Evolutionary conservation across 1,140 invertebrate genomes (phyloP).

Genomic region (Trachymyrmex cornetzi): DNA sequence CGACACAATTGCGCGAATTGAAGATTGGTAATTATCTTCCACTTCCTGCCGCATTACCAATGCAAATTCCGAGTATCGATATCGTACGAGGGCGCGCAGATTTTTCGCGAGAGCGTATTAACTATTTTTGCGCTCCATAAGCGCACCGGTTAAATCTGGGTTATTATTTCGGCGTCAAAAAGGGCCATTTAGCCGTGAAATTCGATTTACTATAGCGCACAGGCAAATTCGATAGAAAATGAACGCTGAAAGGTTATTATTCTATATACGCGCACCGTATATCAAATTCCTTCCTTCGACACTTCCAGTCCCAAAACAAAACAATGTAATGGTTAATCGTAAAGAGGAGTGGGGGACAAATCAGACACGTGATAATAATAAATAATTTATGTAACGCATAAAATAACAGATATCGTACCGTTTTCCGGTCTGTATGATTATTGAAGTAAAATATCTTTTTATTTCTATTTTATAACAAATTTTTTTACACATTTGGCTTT

Average conservation of each 20-base stretch:
- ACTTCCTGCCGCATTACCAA: conserved; percentile 41
- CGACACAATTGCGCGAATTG: conserved; percentile 27
- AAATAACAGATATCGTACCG: background rate
- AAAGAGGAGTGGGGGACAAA: background rate
- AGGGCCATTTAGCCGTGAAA: conserved; percentile 58
- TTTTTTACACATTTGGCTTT: background rate
- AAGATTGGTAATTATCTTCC: conserved; percentile 50
- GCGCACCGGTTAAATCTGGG: conserved; percentile 60
- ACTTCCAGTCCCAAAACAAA: conserved; percentile 37
- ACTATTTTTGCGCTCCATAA: conserved; percentile 54
- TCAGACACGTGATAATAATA: conserved; percentile 1
- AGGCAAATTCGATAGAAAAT: conserved; percentile 55
- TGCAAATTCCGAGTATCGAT: conserved; percentile 45
- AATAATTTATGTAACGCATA: background rate
- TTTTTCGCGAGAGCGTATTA: conserved; percentile 58
- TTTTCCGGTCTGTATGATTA: background rate
- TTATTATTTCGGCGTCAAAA: conserved; percentile 64
- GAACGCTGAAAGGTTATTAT: conserved; percentile 59
- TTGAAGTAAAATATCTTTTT: background rate
- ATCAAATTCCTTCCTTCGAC: conserved; percentile 50
- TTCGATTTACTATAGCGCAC: conserved; percentile 56
- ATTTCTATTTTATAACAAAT: background rate
- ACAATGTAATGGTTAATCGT: conserved; percentile 20
- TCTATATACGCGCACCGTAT: conserved; percentile 45
- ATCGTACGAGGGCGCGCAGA: conserved; percentile 25